Percentiles rank a stretch among this genome's conserved stretches.
Conservation (phyloP, 2,113 vertebrate species). For the Mionectes macconnelli region DNA sequence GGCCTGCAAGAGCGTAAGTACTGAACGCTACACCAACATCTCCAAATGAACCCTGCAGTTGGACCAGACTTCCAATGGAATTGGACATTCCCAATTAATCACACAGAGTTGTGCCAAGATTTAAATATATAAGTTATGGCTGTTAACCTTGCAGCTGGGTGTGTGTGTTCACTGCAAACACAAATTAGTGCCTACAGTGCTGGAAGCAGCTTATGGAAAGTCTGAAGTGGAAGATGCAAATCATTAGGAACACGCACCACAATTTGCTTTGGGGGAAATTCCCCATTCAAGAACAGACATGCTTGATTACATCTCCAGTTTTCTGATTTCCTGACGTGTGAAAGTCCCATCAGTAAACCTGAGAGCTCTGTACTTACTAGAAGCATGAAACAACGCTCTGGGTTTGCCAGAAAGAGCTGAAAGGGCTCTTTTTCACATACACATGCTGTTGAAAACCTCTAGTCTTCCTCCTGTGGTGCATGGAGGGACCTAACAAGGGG, state of each 20-base stretch:
- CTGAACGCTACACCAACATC: rapidly evolving
- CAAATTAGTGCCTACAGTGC: not conserved
- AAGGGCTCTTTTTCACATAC: not conserved
- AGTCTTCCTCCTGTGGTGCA: rapidly evolving
- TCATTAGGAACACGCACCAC: not conserved
- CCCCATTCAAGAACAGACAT: conserved; percentile 53
- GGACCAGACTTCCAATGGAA: not conserved
- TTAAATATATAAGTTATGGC: not conserved
- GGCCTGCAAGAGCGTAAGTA: not conserved
- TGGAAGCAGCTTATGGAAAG: conserved; percentile 36
- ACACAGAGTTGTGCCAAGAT: not conserved
- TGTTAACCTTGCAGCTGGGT: not conserved
- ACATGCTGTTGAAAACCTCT: not conserved
- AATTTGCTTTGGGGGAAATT: conserved; percentile 53
- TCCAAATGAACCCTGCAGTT: not conserved
- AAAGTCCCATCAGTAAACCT: not conserved
- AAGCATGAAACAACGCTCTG: not conserved
- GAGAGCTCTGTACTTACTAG: not conserved
- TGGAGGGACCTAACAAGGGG: not conserved
- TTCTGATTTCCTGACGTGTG: conserved; percentile 17
- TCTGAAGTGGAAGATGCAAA: not conserved
- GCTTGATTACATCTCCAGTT: not conserved
- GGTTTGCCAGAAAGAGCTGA: not conserved
- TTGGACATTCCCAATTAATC: not conserved
- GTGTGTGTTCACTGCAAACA: not conserved